phyloP scores from a whole-genome alignment of 1,140 invertebrate species.

The Daktulosphaira vitifoliae region DNA sequence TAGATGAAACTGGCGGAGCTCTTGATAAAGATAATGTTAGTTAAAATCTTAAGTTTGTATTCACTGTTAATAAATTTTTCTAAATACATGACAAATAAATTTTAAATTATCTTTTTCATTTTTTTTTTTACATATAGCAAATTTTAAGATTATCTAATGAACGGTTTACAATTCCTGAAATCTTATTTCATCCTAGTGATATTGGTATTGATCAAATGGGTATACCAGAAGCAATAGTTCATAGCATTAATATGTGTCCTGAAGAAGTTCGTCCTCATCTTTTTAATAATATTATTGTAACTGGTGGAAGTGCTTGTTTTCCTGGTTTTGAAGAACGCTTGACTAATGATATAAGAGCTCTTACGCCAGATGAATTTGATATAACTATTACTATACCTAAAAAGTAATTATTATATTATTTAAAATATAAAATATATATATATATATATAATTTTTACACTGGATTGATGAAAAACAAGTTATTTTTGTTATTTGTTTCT shows the following conservation, averaged over 20 bases:
- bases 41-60: neutral
- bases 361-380: constrained; percentile 65
- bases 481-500: constrained; percentile 32
- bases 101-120: neutral
- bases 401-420: constrained; percentile 47
- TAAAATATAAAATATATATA: constrained; percentile 18
- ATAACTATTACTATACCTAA: constrained; percentile 63
- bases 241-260: constrained; percentile 62
- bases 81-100: neutral
- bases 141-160: constrained; percentile 83
- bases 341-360: constrained; percentile 65
- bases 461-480: constrained; percentile 1
- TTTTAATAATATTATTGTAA: constrained; percentile 79
- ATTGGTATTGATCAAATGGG: constrained; percentile 92
- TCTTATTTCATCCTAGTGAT: constrained; percentile 91
- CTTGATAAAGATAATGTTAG: constrained; percentile 50
- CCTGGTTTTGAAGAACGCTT: constrained; percentile 76
- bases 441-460: constrained; percentile 12
- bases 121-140: constrained; percentile 48
- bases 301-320: constrained; percentile 80
- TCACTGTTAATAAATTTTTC: neutral
- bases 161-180: constrained; percentile 85
- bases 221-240: constrained; percentile 78
- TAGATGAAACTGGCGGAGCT: constrained; percentile 50
- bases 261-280: constrained; percentile 72